These are phyloP conservation scores for Hypsopygia costalis DNA, from an alignment of 2,888 invertebrate species.

Conservation along the genomic window DNA sequence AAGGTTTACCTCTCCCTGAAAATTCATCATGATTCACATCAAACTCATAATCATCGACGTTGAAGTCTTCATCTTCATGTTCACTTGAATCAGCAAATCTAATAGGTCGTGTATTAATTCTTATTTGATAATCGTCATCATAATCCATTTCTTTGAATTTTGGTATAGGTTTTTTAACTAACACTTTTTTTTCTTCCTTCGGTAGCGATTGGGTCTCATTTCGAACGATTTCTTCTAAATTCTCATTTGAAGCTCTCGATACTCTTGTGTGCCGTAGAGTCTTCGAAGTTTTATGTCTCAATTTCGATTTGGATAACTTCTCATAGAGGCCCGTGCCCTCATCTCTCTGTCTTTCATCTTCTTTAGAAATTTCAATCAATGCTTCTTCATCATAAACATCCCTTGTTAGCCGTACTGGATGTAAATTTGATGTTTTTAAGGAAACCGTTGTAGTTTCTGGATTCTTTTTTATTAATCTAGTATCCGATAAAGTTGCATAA, in stretches of 20 bases:
- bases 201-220: not conserved
- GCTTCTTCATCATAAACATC: constrained; percentile 28
- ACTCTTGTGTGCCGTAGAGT: constrained; percentile 4
- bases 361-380: constrained; percentile 26
- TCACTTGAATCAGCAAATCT: constrained; percentile 45
- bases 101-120: constrained; percentile 29
- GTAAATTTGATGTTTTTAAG: constrained; percentile 21
- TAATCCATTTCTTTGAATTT: constrained; percentile 52
- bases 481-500: constrained; percentile 24
- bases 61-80: constrained; percentile 67
- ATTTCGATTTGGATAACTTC: no score
- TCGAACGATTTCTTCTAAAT: not conserved
- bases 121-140: constrained; percentile 53
- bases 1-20: constrained; percentile 46
- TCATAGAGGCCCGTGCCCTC: no score
- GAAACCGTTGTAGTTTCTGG: constrained; percentile 29
- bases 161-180: constrained; percentile 60
- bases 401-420: constrained; percentile 33
- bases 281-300: not conserved
- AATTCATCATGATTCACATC: constrained; percentile 66
- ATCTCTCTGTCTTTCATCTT: constrained; percentile 16
- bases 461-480: constrained; percentile 38
- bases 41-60: constrained; percentile 63
- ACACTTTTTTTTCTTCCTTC: constrained; percentile 21
- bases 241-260: constrained; percentile 25